Evolutionary conservation across 1,140 invertebrate species (phyloP).

Genomic region (Galendromus occidentalis): DNA sequence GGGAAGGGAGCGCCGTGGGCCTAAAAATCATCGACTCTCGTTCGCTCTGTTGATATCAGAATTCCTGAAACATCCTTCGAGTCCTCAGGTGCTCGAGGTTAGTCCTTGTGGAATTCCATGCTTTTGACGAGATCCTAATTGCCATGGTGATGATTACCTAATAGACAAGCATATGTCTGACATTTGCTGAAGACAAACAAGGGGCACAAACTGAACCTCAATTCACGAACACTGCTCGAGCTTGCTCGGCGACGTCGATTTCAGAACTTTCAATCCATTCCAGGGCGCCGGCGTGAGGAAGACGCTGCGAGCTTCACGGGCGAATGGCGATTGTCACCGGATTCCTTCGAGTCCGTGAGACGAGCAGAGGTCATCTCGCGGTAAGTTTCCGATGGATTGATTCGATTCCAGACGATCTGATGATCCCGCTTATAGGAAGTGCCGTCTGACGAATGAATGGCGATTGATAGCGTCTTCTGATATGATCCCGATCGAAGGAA

Average conservation of each 20-base stretch:
- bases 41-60: no score
- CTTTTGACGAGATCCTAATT: no score
- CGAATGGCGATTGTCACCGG: background rate
- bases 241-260: background rate
- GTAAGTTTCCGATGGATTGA: background rate
- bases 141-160: background rate
- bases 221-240: background rate
- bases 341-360: background rate
- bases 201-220: slow-evolving; percentile 2
- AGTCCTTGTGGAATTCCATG: no score
- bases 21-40: no score
- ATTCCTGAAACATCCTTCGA: no score
- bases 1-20: no score
- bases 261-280: background rate
- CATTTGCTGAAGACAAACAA: slow-evolving; percentile 6
- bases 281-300: background rate
- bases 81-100: no score
- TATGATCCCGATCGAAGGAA: background rate
- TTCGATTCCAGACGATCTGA: background rate
- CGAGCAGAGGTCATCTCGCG: background rate
- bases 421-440: slow-evolving; percentile 9
- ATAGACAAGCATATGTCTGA: slow-evolving; percentile 10
- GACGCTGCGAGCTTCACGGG: background rate
- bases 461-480: background rate
- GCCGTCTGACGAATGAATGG: slow-evolving; percentile 7